Evolutionary conservation across 2,888 invertebrate species (phyloP), one percentile per base, ranked within the genome.

Genomic region (Cheilosia soror): DNA sequence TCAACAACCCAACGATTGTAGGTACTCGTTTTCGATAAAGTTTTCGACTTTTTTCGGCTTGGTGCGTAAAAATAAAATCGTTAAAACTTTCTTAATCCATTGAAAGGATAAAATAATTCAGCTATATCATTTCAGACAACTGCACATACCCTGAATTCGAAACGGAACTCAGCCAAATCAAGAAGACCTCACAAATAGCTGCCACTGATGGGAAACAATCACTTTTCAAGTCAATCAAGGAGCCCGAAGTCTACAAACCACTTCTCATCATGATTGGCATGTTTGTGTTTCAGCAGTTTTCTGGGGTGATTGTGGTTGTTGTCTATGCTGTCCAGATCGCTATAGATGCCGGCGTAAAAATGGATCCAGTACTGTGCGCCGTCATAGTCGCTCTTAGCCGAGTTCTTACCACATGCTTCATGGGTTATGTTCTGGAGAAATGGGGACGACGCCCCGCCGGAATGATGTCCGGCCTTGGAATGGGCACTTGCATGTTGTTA

Each of bases 291-390:
- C 94, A 94, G 83, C 96, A 96, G 89, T 95, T 95, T 88, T 94
- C 95, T 33, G 96, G 96, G 1, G 94, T 95, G 0, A 95, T 96
- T 79, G 95, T 95, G 0, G 93, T 96, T 6, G 94, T 94, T 4
- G 96, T 95, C 89, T 96, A 96, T 90, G 95, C 95, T 2, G 95
- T 96, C 47, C 93, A 94, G 87, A 94, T 96, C 51, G 94, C 96
- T 82, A 93, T 94, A 87, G 93, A 93, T 44, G 93, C 96, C 0
- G 94, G 95, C 0, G 93, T 93, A 9, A 93, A 93, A 11, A 92
- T 95, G 11, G 93, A 96, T 89, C 95, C 95, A 60, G 95, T 96
- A 87, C 89, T 94, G 51, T 95, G 94, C 7, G 95, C 95, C 90
- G 91, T 95, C 5, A 92, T 94, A n/a, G 94, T 96, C 66, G 96